phyloP scores from a whole-genome alignment of 2,113 vertebrate species.

The Sinocyclocheilus anophthalmus region DNA sequence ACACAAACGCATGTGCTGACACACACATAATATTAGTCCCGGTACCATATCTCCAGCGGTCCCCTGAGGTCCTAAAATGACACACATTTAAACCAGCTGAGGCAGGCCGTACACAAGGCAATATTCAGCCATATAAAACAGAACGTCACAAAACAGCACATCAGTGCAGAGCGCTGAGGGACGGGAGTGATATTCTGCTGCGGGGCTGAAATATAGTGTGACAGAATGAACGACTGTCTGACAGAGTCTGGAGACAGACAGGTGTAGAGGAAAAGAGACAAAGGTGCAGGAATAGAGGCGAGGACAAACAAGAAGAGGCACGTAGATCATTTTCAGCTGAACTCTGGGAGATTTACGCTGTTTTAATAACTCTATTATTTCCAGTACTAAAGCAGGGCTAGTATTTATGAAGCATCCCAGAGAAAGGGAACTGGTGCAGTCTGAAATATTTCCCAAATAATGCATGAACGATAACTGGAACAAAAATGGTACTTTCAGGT shows the following conservation, averaged over 20 bases:
- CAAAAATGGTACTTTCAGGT: neutral
- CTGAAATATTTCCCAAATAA: neutral
- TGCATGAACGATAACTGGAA: neutral
- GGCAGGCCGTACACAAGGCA: neutral
- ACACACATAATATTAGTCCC: neutral
- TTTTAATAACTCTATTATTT: constrained; percentile 10
- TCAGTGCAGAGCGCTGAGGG: constrained; percentile 37
- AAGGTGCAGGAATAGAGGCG: neutral
- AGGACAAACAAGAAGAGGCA: constrained; percentile 11
- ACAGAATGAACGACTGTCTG: constrained; percentile 19
- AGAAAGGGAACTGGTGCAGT: neutral
- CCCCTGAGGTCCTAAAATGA: constrained; percentile 12
- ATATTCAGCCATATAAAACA: constrained; percentile 36
- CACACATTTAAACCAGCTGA: constrained; percentile 12
- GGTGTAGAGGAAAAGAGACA: constrained; percentile 10
- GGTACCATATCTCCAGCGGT: constrained; percentile 18
- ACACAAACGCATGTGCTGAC: constrained; percentile 16
- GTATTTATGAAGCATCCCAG: neutral
- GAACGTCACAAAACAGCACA: constrained; percentile 21
- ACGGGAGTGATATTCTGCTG: constrained; percentile 49
- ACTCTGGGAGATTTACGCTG: neutral
- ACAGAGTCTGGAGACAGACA: neutral
- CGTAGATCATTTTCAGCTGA: neutral
- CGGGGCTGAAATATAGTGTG: constrained; percentile 14
- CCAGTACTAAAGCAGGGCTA: neutral